Conservation (phyloP, 1,140 invertebrate species). For the Hirudo medicinalis region DNA sequence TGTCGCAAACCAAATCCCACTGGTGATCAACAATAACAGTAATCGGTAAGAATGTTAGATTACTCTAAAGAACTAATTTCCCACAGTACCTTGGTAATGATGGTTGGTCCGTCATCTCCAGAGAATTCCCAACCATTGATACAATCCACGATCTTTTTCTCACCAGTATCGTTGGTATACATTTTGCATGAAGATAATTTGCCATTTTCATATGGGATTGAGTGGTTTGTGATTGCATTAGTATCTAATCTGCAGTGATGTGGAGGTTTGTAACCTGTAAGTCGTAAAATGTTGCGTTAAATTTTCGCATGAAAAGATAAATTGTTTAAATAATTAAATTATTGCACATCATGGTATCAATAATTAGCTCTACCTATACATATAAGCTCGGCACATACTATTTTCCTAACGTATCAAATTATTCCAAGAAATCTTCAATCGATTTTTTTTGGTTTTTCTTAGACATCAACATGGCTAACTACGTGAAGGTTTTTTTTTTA, state of each 20-base stretch:
- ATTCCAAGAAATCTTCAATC: too few species aligned
- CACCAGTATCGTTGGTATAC: slow-evolving; percentile 13
- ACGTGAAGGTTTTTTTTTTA: too few species aligned
- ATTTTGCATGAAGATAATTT: slow-evolving; percentile 9
- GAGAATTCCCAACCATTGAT: slow-evolving; percentile 18
- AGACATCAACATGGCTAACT: too few species aligned
- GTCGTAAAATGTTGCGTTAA: too few species aligned
- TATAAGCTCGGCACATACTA: too few species aligned
- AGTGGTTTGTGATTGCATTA: background rate
- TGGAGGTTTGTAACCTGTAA: slow-evolving; percentile 12
- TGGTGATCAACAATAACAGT: background rate
- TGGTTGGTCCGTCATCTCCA: slow-evolving; percentile 19
- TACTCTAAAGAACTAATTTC: background rate
- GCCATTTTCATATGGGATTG: slow-evolving; percentile 3
- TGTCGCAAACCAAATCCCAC: slow-evolving; percentile 15
- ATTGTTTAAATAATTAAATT: too few species aligned
- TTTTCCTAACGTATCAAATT: too few species aligned
- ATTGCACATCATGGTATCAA: too few species aligned
- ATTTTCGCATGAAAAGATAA: too few species aligned
- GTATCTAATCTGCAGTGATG: slow-evolving; percentile 8
- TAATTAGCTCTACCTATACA: too few species aligned
- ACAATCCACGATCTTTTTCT: slow-evolving; percentile 11
- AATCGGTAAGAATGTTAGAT: background rate
- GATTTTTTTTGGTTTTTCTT: too few species aligned
- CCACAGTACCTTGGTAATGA: slow-evolving; percentile 17